Evolutionary conservation across 2,888 invertebrate genomes (phyloP), one percentile per base, ranked within the genome.

Genomic region (Toxonevra muliebris): DNA sequence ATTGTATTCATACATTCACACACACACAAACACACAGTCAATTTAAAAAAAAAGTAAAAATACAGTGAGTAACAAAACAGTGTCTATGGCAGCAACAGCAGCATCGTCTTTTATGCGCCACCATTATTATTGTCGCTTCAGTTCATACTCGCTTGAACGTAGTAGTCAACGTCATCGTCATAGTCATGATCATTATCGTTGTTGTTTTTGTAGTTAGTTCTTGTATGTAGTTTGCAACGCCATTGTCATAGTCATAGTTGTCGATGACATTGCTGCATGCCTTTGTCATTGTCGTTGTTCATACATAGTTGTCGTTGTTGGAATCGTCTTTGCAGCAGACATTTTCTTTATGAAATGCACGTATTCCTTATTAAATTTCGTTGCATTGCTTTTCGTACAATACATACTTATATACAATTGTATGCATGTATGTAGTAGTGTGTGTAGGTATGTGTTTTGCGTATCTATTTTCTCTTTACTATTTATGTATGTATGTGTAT

Each of bases 381-480:
- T 57, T 30, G 40, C 61, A 62, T 61, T 57, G 48, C 61, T 30
- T 50, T 61, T 19, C 61, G 50, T 15, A 57, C 52, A 52, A n/a
- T 30, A 59, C 59, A 50, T 59, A 59, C 20, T 19, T 30, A n/a
- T 3, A 48, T 30, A 30, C 30, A 30, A 30, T 30, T 7, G 7
- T 15, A 57, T 57, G 45, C 45, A 63, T 64, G 41, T 48, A n/a
- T 65, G 55, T 57, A 19, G 45, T n/a, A 55, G 19, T 30, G 9
- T 48, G 15, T n/a, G n/a, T 1, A 15, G 9, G 74, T 77, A 71
- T 76, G 77, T 77, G 76, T 76, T 76, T 79, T 79, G 78, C 79
- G 73, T 76, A 76, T 73, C 78, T 76, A 71, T 73, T 63, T 63
- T 42, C 13, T 59, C 20, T 57, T 20, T 17, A 17, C 57, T 50